Evolutionary conservation across 2,797 vertebrate species (phyloP), one percentile per base, ranked within the genome.

Genomic region (Atherinosoma microstoma): DNA sequence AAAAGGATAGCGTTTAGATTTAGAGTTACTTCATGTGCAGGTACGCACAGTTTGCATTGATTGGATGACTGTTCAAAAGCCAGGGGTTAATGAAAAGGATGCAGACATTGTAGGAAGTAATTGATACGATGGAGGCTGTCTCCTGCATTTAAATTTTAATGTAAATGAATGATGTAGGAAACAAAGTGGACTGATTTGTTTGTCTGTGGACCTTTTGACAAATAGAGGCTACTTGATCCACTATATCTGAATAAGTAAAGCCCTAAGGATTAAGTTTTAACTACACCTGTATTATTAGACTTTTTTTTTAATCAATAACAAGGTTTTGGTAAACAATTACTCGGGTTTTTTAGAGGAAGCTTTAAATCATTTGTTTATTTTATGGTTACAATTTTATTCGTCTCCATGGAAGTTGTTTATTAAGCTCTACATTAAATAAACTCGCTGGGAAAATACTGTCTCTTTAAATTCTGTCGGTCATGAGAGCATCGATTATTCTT

Each of bases 161-260:
- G 88, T 84, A 90, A 93, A 93, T 94, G 84, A 94, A 92, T 92
- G 91, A 92, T 92, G 91, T 80, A 92, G 90, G 86, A 90, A 94
- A 93, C 93, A 91, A 93, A 94, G 88, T 90, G 88, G 87, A 84
- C 84, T 89, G 88, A 93, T 94, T 94, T 93, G 91, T 91, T 89
- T 90, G 58, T 87, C 84, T 57, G 29, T 57, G 58, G 83, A 78
- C 70, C 64, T 62, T 57, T 51, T 81, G 72, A 66, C 83, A 76
- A 74, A 82, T 65, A 64, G 64, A 76, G 78, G 79, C 75, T 74
- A 87, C 67, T 47, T 71, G 78, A 88, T 85, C 87, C 70, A 73
- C 76, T 85, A 58, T 79, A 89, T 88, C 87, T 92, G 76, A 92
- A 93, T 92, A 86, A 92, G 69, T 91, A 89, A 93, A 90, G 76